Evolutionary conservation across 2,113 vertebrate species (phyloP), one percentile per base, ranked within the genome.

Genomic region (Saccopteryx leptura): DNA sequence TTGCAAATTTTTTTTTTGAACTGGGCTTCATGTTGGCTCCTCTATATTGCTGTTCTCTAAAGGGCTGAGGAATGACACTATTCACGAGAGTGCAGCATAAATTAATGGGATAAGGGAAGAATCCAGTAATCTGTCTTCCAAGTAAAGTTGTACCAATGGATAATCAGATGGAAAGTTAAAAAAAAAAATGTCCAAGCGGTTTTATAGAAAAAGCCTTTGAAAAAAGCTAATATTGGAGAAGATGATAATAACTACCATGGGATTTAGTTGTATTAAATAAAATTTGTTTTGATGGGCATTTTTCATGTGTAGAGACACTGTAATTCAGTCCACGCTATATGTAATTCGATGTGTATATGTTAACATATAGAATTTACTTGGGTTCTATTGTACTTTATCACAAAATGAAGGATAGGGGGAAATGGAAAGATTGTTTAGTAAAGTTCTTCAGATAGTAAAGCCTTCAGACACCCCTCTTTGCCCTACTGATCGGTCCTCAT

Each of bases 1-100:
- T 92, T 74, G 69, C 81, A 85, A 39, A 78, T 94, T 81, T 87
- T 92, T 26, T 82, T 74, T n/a, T 76, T 24, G 19, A 24, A 28
- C 50, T 79, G 18, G 23, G 15, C 11, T 54, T 61, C 68, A 5
- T 5, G 3, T 54, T 65, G 7, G n/a, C 10, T 72, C 68, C 74
- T 82, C 68, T 82, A 5, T 61, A 26, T 48, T 24, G 7, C 75
- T 89, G 39, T 79, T 87, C 61, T 39, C 56, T 76, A 15, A 75
- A 63, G 54, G 46, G 56, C 71, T 48, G 56, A 56, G 61, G 74
- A 28, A 21, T 52, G 10, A 26, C 7, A 60, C 15, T 39, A 19
- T 54, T 66, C 28, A 13, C 28, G 48, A 50, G 8, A 76, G n/a
- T 76, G n/a, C 3, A 61, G 71, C 50, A 24, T 48, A 46, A 71